Percentiles rank a stretch among this genome's conserved stretches.
These are phyloP conservation scores for Microcebus tavaratra DNA, from an alignment of 2,113 vertebrate species.

Conservation along the genomic window DNA sequence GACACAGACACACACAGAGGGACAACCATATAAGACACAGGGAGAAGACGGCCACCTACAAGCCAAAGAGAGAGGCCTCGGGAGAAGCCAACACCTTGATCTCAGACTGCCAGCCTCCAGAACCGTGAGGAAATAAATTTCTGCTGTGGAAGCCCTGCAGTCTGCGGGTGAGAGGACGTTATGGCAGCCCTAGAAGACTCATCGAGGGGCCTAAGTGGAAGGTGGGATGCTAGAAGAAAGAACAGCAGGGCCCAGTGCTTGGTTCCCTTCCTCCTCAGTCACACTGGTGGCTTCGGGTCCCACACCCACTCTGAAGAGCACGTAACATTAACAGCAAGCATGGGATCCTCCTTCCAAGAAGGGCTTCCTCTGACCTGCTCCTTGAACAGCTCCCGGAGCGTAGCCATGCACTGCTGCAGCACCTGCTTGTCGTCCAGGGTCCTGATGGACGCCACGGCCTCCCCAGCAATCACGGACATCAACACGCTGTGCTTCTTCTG, in stretches of 20 bases:
- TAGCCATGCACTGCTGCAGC: conserved; percentile 90
- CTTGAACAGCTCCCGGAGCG: conserved; percentile 93
- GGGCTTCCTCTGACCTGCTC: conserved; percentile 90
- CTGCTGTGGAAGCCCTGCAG: neutral
- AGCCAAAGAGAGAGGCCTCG: neutral
- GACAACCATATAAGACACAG: rapidly evolving
- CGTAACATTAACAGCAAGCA: neutral
- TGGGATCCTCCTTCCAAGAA: neutral
- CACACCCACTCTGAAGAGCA: neutral
- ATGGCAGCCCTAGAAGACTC: rapidly evolving
- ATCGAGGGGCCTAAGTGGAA: neutral
- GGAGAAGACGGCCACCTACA: neutral
- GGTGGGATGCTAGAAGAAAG: neutral
- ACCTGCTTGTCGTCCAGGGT: conserved; percentile 93
- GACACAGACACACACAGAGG: neutral
- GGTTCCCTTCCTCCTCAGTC: rapidly evolving
- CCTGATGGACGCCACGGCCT: conserved; percentile 88
- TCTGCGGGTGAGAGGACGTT: neutral
- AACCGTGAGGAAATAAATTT: neutral
- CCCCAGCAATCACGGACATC: conserved; percentile 96
- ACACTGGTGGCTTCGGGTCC: rapidly evolving
- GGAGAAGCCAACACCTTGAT: neutral
- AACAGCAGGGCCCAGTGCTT: rapidly evolving
- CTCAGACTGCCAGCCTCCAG: neutral
- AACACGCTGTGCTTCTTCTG: conserved; percentile 94